phyloP scores from a whole-genome alignment of 2,113 vertebrate genomes.

The Pseudorectes ferrugineus region DNA sequence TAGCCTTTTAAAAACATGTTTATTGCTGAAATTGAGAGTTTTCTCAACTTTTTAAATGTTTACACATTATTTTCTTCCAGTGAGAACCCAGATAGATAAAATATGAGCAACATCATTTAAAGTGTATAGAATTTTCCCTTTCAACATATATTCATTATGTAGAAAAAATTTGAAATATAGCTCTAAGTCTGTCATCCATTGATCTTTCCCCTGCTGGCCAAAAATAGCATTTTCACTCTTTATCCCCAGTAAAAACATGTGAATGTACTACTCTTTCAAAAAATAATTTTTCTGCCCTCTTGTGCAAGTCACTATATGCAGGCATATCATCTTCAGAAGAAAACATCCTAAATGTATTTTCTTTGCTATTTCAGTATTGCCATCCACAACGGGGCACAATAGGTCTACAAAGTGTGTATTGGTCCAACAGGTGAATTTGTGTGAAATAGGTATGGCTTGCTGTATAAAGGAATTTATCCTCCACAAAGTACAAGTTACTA shows the following conservation, averaged over 20 bases:
- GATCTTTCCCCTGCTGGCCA: not conserved
- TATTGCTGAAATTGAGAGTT: not conserved
- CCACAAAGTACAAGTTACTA: not conserved
- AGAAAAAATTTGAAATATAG: not conserved
- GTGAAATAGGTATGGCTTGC: not conserved
- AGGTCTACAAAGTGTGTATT: not conserved
- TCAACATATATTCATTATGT: not conserved
- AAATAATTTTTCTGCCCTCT: not conserved
- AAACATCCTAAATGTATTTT: not conserved
- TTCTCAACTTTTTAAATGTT: not conserved
- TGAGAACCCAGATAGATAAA: not conserved
- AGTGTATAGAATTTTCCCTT: not conserved
- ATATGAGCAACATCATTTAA: not conserved
- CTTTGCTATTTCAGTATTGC: not conserved
- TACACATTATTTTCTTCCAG: not conserved
- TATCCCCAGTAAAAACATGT: not conserved
- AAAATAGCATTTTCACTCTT: not conserved
- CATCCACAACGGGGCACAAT: not conserved
- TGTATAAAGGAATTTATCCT: not conserved
- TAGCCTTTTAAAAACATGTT: not conserved
- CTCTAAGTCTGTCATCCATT: not conserved
- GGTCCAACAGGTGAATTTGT: not conserved
- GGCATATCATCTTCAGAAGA: not conserved
- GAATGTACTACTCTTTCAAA: not conserved
- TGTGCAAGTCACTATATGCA: not conserved